Evolutionary conservation across 2,113 vertebrate species (phyloP).

Genomic region (Pyxicephalus adspersus): DNA sequence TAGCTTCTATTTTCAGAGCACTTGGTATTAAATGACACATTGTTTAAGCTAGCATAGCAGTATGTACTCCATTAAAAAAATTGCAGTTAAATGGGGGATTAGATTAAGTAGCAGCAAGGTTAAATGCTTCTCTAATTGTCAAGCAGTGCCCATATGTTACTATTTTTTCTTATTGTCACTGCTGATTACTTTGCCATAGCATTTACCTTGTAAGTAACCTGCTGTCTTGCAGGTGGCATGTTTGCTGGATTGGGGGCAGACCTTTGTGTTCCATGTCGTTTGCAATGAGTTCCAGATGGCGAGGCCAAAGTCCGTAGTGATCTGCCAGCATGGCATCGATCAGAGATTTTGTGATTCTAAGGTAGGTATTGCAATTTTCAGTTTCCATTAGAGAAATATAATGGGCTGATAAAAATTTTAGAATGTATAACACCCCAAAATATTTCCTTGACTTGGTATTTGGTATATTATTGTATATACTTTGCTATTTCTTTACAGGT

Average conservation of each 20-base stretch:
- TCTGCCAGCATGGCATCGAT: slow-evolving; percentile 95
- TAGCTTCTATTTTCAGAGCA: not conserved
- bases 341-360: slow-evolving; percentile 90
- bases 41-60: slow-evolving; percentile 25
- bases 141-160: slow-evolving; percentile 12
- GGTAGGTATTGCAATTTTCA: slow-evolving; percentile 70
- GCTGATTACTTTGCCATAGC: not conserved
- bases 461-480: no score
- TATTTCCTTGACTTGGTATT: no score
- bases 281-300: slow-evolving; percentile 96
- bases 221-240: slow-evolving; percentile 76
- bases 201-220: slow-evolving; percentile 29
- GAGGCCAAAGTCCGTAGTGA: slow-evolving; percentile 87
- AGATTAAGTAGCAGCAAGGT: slow-evolving; percentile 4
- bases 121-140: not conserved
- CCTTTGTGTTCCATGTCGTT: slow-evolving; percentile 89
- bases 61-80: not conserved
- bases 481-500: no score
- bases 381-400: not conserved
- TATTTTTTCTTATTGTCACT: slow-evolving; percentile 18
- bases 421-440: no score
- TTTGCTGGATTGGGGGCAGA: slow-evolving; percentile 92
- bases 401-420: no score
- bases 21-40: not conserved
- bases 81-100: not conserved